These are phyloP conservation scores for Sebastolobus alascanus DNA, from an alignment of 2,797 vertebrate species.

Conservation along the genomic window DNA sequence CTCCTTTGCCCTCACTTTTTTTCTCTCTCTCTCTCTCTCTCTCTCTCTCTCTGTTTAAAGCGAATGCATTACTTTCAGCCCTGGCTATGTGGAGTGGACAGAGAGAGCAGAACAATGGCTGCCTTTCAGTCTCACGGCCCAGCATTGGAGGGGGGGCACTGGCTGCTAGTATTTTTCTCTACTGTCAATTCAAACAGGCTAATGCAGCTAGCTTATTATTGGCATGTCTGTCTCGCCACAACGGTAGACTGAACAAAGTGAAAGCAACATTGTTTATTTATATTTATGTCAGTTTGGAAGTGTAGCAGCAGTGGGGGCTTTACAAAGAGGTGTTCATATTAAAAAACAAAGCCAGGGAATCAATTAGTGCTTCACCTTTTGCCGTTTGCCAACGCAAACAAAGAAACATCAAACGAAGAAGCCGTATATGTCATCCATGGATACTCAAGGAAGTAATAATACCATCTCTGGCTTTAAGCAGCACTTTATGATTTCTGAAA, in stretches of 20 bases:
- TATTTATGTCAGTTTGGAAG: slow-evolving; percentile 35
- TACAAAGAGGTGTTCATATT: slow-evolving; percentile 14
- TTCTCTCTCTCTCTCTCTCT: slow-evolving; percentile 61
- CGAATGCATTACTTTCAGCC: slow-evolving; percentile 88
- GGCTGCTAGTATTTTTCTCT: slow-evolving; percentile 87
- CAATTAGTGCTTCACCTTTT: slow-evolving; percentile 28
- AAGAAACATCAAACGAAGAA: slow-evolving; percentile 7
- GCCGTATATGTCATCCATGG: neutral
- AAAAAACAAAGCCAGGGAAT: slow-evolving; percentile 43
- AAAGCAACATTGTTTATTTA: slow-evolving; percentile 63
- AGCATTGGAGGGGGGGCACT: slow-evolving; percentile 28
- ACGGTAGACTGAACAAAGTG: slow-evolving; percentile 51
- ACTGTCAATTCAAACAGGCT: slow-evolving; percentile 77
- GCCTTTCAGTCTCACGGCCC: slow-evolving; percentile 86
- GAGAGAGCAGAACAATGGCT: slow-evolving; percentile 88
- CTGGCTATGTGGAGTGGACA: slow-evolving; percentile 84
- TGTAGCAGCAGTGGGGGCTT: slow-evolving; percentile 21
- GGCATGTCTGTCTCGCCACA: slow-evolving; percentile 74
- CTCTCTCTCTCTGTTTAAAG: slow-evolving; percentile 81
- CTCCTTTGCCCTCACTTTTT: slow-evolving; percentile 74
- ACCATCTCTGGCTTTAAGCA: slow-evolving; percentile 12
- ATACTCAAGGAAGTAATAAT: slow-evolving; percentile 20
- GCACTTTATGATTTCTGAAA: slow-evolving; percentile 7
- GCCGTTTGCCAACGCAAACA: slow-evolving; percentile 18
- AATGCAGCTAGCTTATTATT: slow-evolving; percentile 82